These are phyloP conservation scores for Notolabrus celidotus DNA, from an alignment of 2,797 vertebrate genomes.

Conservation along the genomic window DNA sequence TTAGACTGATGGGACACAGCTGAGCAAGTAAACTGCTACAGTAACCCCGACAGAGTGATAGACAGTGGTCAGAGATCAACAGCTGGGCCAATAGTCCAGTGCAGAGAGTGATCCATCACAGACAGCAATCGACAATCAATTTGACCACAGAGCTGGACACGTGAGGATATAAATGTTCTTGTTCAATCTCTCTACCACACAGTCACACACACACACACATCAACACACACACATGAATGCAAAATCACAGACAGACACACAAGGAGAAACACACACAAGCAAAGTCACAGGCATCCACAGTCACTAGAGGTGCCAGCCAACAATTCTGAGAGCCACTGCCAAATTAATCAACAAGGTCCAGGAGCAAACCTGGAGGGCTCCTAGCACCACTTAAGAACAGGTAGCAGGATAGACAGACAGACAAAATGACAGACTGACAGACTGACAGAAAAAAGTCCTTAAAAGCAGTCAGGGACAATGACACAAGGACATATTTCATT, in stretches of 20 bases:
- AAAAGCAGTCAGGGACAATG: slow-evolving; percentile 20
- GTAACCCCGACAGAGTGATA: slow-evolving; percentile 29
- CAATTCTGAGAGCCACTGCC: slow-evolving; percentile 39
- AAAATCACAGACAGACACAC: slow-evolving; percentile 14
- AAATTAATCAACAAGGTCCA: slow-evolving; percentile 58
- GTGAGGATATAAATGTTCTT: slow-evolving; percentile 41
- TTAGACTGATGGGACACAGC: slow-evolving; percentile 27
- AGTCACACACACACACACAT: slow-evolving; percentile 13
- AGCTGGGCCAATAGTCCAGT: slow-evolving; percentile 55
- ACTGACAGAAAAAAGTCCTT: slow-evolving; percentile 50
- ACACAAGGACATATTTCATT: slow-evolving; percentile 6
- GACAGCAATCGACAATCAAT: slow-evolving; percentile 61
- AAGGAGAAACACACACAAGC: slow-evolving; percentile 3
- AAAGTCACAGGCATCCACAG: slow-evolving; percentile 27
- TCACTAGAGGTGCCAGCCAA: slow-evolving; percentile 24
- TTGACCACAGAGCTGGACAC: slow-evolving; percentile 45
- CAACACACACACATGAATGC: not conserved
- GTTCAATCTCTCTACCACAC: slow-evolving; percentile 25
- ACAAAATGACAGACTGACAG: slow-evolving; percentile 12
- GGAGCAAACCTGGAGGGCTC: slow-evolving; percentile 45
- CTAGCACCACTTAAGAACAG: slow-evolving; percentile 49
- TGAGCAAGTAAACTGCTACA: slow-evolving; percentile 42
- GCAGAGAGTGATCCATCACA: slow-evolving; percentile 66
- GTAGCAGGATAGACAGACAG: slow-evolving; percentile 50
- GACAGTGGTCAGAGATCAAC: slow-evolving; percentile 64